These are phyloP conservation scores for Mustela nigripes DNA, from an alignment of 2,113 vertebrate species.

Conservation along the genomic window DNA sequence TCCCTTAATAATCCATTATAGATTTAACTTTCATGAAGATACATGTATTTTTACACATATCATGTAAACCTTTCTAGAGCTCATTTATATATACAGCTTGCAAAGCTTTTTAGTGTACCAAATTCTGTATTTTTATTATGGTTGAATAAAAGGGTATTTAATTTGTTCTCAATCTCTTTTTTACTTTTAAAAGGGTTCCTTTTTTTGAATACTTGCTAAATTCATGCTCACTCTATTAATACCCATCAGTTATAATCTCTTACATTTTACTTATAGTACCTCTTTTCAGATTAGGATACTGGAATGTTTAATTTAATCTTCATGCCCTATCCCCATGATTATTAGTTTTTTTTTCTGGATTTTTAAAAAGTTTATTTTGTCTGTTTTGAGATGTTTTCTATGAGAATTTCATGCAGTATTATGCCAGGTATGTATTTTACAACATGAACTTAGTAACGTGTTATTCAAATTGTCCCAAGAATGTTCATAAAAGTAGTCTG, in stretches of 20 bases:
- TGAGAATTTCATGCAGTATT: slow-evolving; percentile 17
- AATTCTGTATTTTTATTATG: slow-evolving; percentile 37
- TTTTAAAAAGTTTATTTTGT: neutral
- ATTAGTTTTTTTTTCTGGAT: neutral
- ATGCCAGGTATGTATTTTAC: neutral
- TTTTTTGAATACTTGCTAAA: neutral
- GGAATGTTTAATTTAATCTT: slow-evolving; percentile 38
- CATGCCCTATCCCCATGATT: neutral
- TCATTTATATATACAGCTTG: slow-evolving; percentile 28
- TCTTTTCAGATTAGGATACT: slow-evolving; percentile 45
- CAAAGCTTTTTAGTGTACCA: slow-evolving; percentile 56
- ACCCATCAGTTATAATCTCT: slow-evolving; percentile 39
- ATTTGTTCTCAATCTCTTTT: slow-evolving; percentile 43
- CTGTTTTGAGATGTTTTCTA: slow-evolving; percentile 10
- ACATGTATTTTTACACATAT: slow-evolving; percentile 35
- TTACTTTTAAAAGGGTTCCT: neutral
- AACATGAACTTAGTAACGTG: neutral
- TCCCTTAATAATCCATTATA: slow-evolving; percentile 29
- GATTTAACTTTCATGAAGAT: slow-evolving; percentile 28
- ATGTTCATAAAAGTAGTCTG: slow-evolving; percentile 20
- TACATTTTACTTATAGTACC: neutral
- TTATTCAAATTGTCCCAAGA: slow-evolving; percentile 6
- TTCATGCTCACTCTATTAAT: slow-evolving; percentile 5
- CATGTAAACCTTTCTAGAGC: slow-evolving; percentile 37
- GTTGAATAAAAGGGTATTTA: slow-evolving; percentile 17